These are phyloP conservation scores for Philereme vetulata DNA, from an alignment of 2,888 invertebrate species.

Conservation along the genomic window DNA sequence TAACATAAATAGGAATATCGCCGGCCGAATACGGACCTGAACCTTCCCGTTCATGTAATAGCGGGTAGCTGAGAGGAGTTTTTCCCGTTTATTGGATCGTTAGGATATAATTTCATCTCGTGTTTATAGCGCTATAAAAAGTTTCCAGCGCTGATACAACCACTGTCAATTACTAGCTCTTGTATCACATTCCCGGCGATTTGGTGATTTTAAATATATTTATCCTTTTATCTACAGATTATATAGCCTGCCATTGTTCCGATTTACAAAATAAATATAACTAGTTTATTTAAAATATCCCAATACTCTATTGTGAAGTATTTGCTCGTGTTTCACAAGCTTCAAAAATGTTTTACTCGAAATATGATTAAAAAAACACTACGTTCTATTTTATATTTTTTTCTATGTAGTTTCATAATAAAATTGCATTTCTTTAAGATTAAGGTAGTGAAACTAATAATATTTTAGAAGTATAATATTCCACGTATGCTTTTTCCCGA, in stretches of 20 bases:
- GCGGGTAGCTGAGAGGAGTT: slow-evolving; percentile 70
- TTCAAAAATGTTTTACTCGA: no score
- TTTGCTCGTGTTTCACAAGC: no score
- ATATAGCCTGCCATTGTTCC: background rate
- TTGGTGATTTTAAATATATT: slow-evolving; percentile 21
- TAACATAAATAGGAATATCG: slow-evolving; percentile 57
- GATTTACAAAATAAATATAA: background rate
- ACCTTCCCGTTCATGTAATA: slow-evolving; percentile 70
- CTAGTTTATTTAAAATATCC: background rate
- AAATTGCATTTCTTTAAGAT: no score
- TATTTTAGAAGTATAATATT: no score
- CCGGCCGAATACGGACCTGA: slow-evolving; percentile 57
- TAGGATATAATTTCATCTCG: slow-evolving; percentile 82
- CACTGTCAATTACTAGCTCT: slow-evolving; percentile 67
- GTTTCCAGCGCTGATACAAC: slow-evolving; percentile 75
- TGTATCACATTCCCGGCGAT: slow-evolving; percentile 40
- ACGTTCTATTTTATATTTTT: no score
- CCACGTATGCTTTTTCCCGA: no score
- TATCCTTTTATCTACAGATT: slow-evolving; percentile 5
- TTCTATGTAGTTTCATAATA: no score
- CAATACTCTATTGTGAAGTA: background rate
- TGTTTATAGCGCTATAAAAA: slow-evolving; percentile 79
- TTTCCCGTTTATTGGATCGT: slow-evolving; percentile 79
- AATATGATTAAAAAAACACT: no score
- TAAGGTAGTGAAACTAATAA: no score